Evolutionary conservation across 2,888 invertebrate genomes (phyloP).

Genomic region (Eumerus sabulonum): DNA sequence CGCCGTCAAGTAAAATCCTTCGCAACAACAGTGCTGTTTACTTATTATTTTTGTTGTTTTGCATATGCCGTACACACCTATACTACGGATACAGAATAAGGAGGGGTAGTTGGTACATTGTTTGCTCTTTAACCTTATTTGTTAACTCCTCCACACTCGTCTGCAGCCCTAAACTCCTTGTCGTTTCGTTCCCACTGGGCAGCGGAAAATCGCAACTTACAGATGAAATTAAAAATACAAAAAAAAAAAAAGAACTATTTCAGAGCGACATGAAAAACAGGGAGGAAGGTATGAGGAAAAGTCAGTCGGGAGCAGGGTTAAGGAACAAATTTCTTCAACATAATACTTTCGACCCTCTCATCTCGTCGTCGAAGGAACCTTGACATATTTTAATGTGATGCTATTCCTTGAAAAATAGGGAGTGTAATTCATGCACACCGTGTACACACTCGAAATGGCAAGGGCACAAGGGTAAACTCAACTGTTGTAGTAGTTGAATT

Average conservation of each 20-base stretch:
- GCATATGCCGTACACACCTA: not conserved
- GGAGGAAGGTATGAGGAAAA: no score
- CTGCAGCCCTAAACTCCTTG: not conserved
- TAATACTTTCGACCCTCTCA: conserved; percentile 54
- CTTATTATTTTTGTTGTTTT: no score
- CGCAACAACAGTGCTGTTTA: not conserved
- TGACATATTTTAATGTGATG: conserved; percentile 65
- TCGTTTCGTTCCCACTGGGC: not conserved
- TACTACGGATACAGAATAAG: not conserved
- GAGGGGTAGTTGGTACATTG: conserved; percentile 3
- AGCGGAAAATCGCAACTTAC: conserved; percentile 18
- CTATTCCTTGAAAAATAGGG: conserved; percentile 52
- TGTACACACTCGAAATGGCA: conserved; percentile 54
- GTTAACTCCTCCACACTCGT: not conserved
- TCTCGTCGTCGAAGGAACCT: conserved; percentile 40
- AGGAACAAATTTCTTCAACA: conserved; percentile 47
- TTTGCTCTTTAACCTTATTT: conserved; percentile 5
- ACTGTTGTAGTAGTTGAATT: not conserved
- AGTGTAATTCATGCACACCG: conserved; percentile 57
- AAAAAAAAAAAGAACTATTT: conserved; percentile 10
- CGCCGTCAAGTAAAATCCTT: not conserved
- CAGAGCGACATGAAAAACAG: not conserved
- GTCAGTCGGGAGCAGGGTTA: conserved; percentile 12
- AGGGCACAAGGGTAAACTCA: conserved; percentile 36
- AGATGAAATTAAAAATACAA: conserved; percentile 5